Evolutionary conservation across 2,113 vertebrate genomes (phyloP).

Genomic region (Xerus inauris): DNA sequence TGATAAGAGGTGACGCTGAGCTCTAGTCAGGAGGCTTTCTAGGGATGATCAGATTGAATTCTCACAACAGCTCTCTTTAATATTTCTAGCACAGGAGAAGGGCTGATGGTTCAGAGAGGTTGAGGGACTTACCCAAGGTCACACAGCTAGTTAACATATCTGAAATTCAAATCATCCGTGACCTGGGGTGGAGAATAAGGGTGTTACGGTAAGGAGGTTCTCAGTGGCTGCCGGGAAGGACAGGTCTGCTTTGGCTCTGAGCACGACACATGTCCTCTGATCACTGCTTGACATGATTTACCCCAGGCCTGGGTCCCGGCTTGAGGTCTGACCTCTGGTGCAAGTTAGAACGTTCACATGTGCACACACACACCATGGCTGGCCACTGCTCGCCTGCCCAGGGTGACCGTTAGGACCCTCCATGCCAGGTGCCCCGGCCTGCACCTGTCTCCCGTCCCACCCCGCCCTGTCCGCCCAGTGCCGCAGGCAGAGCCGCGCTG

Average conservation of each 20-base stretch:
- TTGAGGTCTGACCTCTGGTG: not conserved
- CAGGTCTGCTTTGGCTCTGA: not conserved
- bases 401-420: not conserved
- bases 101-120: conserved; percentile 32
- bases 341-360: not conserved
- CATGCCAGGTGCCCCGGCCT: not conserved
- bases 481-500: conserved; percentile 80
- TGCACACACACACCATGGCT: not conserved
- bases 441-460: conserved; percentile 47
- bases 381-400: not conserved
- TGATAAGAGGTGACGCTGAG: conserved; percentile 16
- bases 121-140: conserved; percentile 45
- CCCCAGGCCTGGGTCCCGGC: no score
- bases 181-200: not conserved
- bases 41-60: not conserved
- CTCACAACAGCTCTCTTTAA: not conserved
- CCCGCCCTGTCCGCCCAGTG: not conserved
- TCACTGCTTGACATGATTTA: fast-evolving
- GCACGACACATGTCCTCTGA: not conserved
- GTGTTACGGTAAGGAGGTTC: not conserved
- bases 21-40: not conserved
- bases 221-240: not conserved
- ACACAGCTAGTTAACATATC: conserved; percentile 40
- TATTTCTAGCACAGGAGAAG: not conserved
- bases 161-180: not conserved